Base-by-base conservation (phyloP, 2,113 vertebrate species). In the Hucho hucho region DNA sequence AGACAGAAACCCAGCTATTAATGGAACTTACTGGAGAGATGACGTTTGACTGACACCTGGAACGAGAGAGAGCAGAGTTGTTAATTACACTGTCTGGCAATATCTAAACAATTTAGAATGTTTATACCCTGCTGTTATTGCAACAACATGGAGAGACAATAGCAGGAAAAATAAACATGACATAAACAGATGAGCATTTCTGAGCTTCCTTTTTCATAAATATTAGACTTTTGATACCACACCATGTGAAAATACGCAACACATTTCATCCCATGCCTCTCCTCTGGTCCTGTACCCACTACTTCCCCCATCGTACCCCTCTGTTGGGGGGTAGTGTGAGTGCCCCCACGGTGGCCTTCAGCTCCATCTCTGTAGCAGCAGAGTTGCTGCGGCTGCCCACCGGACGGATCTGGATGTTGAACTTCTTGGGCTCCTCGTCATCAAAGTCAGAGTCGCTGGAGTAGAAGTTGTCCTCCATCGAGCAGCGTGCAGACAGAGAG, bases 391-490 rank as follows among this genome's bases (percentile, higher is more conserved):
- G 53, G 85, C 90, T 78, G 92, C 81, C 16, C 11, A 94, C 93
- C 0, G 97, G 97, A 0, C 97, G 93, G 92, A 98, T 99, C 86
- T 94, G 95, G 46, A 99, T 94, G 20, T 93, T 93, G 77, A 98
- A 97, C 69, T 95, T 96, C 18, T 96, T 95, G 3, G 96, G 96
- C 53, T 98, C 97, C 0, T 97, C 97, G 0, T 98, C 97, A 0
- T 97, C 97, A 0, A 96, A 98, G 86, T 99, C 97, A 0, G 97
- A 98, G 80, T 98, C 97, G 0, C 97, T 98, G 81, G 97, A 99
- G 11, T 95, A 97, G 69, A 94, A 93, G 58, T 91, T 91, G 78
- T 82, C 91, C 1, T 87, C 93, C 79, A 14, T 18, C 16, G 90
- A 78, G 78, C 87, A 92, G 79, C 92, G 92, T 93, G 28, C 67